Evolutionary conservation across 2,888 invertebrate species (phyloP).

Genomic region (Synergus gifuensis): DNA sequence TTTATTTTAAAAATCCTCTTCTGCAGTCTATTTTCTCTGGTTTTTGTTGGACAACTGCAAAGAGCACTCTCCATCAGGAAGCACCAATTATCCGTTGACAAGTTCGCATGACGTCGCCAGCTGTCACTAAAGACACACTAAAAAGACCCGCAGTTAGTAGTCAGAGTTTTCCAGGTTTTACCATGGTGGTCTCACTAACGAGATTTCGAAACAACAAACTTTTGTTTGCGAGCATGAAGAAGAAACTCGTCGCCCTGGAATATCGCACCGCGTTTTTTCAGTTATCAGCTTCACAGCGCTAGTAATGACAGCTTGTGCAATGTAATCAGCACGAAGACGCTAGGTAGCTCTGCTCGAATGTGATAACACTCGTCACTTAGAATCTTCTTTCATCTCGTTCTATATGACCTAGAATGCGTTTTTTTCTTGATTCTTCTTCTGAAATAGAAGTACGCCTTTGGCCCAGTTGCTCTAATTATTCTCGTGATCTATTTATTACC

Average conservation of each 20-base stretch:
- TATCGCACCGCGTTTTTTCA: conserved; percentile 21
- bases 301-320: conserved; percentile 55
- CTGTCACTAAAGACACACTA: conserved; percentile 44
- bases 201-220: conserved; percentile 53
- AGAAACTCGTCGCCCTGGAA: conserved; percentile 34
- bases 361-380: conserved; percentile 61
- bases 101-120: conserved; percentile 48
- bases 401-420: neutral
- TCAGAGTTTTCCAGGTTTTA: conserved; percentile 18
- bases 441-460: too few species aligned
- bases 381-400: conserved; percentile 33
- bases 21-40: neutral
- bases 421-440: neutral
- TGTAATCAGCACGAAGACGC: conserved; percentile 63
- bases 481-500: neutral
- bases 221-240: conserved; percentile 44
- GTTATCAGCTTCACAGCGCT: conserved; percentile 36
- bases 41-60: neutral
- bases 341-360: conserved; percentile 56
- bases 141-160: conserved; percentile 28
- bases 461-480: too few species aligned
- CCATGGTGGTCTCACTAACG: conserved; percentile 44
- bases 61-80: neutral
- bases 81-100: conserved; percentile 4
- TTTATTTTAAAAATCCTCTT: neutral